These are phyloP conservation scores for Emydoidea blandingii DNA, from an alignment of 2,797 vertebrate species.

Conservation along the genomic window DNA sequence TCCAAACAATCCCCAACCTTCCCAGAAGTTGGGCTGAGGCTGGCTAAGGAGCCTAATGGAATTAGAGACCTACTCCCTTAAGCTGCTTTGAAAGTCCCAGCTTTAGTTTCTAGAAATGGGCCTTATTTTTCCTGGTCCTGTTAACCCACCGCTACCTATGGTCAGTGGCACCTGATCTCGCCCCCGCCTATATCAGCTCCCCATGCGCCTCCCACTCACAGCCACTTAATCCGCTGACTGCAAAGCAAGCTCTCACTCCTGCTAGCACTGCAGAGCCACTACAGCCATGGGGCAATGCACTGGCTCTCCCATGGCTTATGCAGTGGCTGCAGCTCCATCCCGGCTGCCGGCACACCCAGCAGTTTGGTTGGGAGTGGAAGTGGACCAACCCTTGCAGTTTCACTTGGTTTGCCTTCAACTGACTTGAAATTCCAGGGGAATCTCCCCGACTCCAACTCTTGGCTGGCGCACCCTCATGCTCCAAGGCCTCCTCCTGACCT, in stretches of 20 bases:
- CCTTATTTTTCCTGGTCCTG: neutral
- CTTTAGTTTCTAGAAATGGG: neutral
- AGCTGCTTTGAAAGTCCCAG: neutral
- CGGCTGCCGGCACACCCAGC: neutral
- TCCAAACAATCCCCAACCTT: neutral
- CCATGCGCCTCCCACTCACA: neutral
- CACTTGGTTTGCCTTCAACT: conserved; percentile 14
- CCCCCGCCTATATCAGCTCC: neutral
- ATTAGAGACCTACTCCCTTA: neutral
- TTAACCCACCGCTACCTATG: neutral
- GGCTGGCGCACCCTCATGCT: neutral
- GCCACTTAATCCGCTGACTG: neutral
- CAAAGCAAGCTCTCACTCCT: neutral
- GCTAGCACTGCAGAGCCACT: conserved; percentile 5
- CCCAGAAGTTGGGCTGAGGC: neutral
- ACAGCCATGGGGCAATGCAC: neutral
- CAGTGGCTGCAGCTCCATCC: neutral
- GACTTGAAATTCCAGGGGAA: neutral
- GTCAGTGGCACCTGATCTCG: neutral
- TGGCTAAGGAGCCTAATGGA: neutral
- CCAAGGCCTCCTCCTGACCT: conserved; percentile 1
- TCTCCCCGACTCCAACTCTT: neutral
- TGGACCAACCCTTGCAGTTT: neutral
- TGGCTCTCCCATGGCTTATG: neutral
- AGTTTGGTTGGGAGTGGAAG: neutral